phyloP scores from a whole-genome alignment of 2,888 invertebrate species.

The Dichetophora obliterata region DNA sequence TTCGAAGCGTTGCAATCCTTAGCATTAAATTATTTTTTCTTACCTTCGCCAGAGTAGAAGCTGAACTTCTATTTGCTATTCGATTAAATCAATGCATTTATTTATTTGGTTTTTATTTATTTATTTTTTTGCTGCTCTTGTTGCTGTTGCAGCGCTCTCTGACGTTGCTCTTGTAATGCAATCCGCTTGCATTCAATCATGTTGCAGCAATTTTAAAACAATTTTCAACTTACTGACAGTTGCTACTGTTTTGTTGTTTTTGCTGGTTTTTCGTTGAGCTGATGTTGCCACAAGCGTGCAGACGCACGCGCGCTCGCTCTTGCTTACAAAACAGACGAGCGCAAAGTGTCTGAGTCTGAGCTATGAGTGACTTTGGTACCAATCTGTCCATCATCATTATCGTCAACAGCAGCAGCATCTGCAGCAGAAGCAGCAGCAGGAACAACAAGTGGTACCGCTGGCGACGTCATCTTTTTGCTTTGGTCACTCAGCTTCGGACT shows the following conservation, averaged over 20 bases:
- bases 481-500: conserved; percentile 2
- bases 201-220: conserved; percentile 68
- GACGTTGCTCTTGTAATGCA: conserved; percentile 62
- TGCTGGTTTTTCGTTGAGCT: conserved; percentile 55
- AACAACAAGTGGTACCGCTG: neutral
- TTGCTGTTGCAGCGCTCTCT: conserved; percentile 21
- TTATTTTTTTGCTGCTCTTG: conserved; percentile 27
- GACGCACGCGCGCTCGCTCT: conserved; percentile 23
- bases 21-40: conserved; percentile 57
- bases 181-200: conserved; percentile 67
- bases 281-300: conserved; percentile 41
- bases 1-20: conserved; percentile 50
- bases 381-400: conserved; percentile 69
- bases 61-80: conserved; percentile 2
- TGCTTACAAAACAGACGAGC: conserved; percentile 10
- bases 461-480: conserved; percentile 11
- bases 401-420: conserved; percentile 57
- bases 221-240: conserved; percentile 68
- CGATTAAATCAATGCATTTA: conserved; percentile 47
- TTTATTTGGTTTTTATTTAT: conserved; percentile 48
- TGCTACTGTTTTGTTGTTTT: conserved; percentile 50
- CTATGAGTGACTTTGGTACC: conserved; percentile 64
- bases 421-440: conserved; percentile 10
- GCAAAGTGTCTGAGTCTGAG: conserved; percentile 53
- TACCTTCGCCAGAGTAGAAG: neutral